A percentile compares a stretch with the other conserved stretches of the same genome.
Evolutionary conservation across 2,888 invertebrate genomes (phyloP).

Genomic region (Erebia aethiops): DNA sequence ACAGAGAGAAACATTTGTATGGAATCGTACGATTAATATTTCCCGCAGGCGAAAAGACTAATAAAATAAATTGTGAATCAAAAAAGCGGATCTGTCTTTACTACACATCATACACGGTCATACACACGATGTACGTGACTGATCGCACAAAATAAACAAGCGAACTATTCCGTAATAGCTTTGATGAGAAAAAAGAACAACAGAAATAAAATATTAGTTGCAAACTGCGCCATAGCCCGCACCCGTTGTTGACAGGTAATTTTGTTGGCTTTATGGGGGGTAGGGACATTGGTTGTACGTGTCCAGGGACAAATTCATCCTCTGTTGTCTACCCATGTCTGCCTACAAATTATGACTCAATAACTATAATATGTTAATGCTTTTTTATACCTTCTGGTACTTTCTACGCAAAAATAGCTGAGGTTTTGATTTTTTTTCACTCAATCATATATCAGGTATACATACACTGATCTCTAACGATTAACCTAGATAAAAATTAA

Average conservation of each 20-base stretch:
- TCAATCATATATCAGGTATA: no score
- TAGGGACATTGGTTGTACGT: conserved; percentile 5
- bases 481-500: no score
- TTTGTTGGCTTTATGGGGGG: conserved; percentile 1
- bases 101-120: background rate
- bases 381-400: no score
- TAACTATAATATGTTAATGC: background rate
- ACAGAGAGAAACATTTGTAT: no score
- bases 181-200: conserved; percentile 9
- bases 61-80: no score
- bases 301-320: background rate
- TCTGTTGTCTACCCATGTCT: background rate
- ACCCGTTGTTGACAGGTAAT: conserved; percentile 19
- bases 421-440: no score
- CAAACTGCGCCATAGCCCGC: conserved; percentile 13
- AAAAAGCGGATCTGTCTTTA: no score
- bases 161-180: background rate
- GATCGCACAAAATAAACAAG: conserved; percentile 3
- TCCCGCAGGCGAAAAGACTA: no score
- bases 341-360: background rate
- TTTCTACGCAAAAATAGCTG: no score
- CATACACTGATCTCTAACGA: no score
- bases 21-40: no score
- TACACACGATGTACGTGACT: background rate
- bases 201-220: conserved; percentile 19